Evolutionary conservation across 2,888 invertebrate genomes (phyloP).

Genomic region (Tuta absoluta): DNA sequence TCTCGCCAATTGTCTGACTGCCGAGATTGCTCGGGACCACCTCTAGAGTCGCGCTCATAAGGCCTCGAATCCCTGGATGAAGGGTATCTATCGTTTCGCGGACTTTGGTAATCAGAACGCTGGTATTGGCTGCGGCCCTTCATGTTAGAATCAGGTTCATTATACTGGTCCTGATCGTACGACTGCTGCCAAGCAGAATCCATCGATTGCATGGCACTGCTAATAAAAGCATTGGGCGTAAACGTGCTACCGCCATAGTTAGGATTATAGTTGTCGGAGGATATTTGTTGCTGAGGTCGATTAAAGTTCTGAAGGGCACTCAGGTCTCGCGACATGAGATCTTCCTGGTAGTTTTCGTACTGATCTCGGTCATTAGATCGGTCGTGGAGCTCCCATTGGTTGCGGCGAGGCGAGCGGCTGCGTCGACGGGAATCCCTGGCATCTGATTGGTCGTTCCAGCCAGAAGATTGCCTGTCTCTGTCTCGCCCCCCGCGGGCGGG

Average conservation of each 20-base stretch:
- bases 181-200: not conserved
- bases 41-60: not conserved
- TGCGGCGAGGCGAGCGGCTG: slow-evolving; percentile 17
- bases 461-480: not conserved
- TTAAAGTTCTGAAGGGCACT: not conserved
- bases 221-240: no score
- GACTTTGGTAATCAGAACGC: not conserved
- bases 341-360: not conserved
- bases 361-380: not conserved
- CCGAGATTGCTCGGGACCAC: slow-evolving; percentile 4
- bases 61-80: not conserved
- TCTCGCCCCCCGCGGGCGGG: slow-evolving; percentile 9
- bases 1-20: slow-evolving; percentile 2
- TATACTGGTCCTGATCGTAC: not conserved
- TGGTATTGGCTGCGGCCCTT: not conserved
- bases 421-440: not conserved
- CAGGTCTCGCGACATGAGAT: not conserved
- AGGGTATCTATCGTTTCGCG: not conserved
- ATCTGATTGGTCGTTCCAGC: not conserved
- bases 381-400: slow-evolving; percentile 1
- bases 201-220: not conserved
- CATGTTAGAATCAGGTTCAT: not conserved
- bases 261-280: not conserved
- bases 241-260: not conserved
- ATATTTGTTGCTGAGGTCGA: not conserved